Conservation (phyloP, 2,113 vertebrate species). For the Numenius arquata region DNA sequence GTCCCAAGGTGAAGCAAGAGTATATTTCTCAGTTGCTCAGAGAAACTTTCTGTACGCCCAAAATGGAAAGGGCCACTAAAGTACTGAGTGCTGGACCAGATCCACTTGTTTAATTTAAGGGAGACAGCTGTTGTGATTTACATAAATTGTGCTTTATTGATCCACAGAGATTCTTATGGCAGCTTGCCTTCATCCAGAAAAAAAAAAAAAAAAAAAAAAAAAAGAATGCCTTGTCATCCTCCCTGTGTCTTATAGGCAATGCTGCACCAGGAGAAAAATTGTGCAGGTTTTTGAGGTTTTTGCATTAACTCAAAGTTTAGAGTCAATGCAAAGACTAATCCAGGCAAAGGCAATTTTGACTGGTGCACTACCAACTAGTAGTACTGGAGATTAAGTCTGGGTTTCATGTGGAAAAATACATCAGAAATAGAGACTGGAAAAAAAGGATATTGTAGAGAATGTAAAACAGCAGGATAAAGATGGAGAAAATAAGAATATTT, state of each 20-base stretch:
- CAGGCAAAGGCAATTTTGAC: neutral
- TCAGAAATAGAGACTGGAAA: neutral
- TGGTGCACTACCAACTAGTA: neutral
- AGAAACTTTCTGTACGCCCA: constrained; percentile 8
- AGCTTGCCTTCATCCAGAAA: constrained; percentile 28
- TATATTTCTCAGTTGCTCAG: neutral
- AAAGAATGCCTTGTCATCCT: constrained; percentile 22
- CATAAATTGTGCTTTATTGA: constrained; percentile 58
- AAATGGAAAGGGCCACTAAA: constrained; percentile 23
- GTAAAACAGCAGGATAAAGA: neutral
- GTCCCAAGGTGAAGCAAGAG: neutral
- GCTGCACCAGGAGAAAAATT: neutral
- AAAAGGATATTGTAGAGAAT: neutral
- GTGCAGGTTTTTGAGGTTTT: neutral
- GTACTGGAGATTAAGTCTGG: neutral
- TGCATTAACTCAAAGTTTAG: neutral
- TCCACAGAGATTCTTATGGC: constrained; percentile 42
- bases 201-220: neutral
- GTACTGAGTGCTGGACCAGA: neutral
- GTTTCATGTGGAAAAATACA: neutral
- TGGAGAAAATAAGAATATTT: neutral
- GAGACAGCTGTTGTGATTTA: constrained; percentile 53
- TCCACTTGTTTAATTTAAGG: constrained; percentile 54
- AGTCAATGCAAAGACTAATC: neutral
- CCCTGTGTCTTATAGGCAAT: neutral